Evolutionary conservation across 2,888 invertebrate species (phyloP).

Genomic region (Tachystola acroxantha): DNA sequence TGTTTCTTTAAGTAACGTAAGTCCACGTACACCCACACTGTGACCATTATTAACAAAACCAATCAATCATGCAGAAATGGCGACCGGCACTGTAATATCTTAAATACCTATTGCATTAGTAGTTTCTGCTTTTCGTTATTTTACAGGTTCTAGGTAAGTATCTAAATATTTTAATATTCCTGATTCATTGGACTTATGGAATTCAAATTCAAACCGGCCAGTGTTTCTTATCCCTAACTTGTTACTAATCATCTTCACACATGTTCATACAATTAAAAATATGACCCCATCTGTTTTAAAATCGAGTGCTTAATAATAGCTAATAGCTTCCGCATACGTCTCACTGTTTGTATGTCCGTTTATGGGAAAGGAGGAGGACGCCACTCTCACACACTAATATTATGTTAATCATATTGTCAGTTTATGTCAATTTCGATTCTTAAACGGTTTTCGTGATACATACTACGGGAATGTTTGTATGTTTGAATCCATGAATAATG

Average conservation of each 20-base stretch:
- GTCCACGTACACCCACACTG: no score
- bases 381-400: slow-evolving; percentile 37
- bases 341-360: slow-evolving; percentile 21
- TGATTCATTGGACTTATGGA: no score
- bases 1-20: no score
- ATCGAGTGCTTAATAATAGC: slow-evolving; percentile 24
- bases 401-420: slow-evolving; percentile 33
- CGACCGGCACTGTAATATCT: no score
- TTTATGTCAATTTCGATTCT: slow-evolving; percentile 32
- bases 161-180: no score
- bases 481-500: slow-evolving; percentile 14
- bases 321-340: slow-evolving; percentile 37
- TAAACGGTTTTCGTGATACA: slow-evolving; percentile 26
- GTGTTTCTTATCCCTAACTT: no score
- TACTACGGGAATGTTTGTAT: slow-evolving; percentile 22
- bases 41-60: no score
- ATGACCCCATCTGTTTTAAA: slow-evolving; percentile 19
- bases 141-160: no score
- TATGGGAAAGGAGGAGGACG: slow-evolving; percentile 34
- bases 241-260: slow-evolving; percentile 3
- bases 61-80: no score
- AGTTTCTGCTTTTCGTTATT: no score
- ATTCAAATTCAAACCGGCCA: no score
- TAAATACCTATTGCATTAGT: no score
- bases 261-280: slow-evolving; percentile 15